These are phyloP conservation scores for Centropus bengalensis DNA, from an alignment of 2,113 vertebrate genomes.

Conservation along the genomic window DNA sequence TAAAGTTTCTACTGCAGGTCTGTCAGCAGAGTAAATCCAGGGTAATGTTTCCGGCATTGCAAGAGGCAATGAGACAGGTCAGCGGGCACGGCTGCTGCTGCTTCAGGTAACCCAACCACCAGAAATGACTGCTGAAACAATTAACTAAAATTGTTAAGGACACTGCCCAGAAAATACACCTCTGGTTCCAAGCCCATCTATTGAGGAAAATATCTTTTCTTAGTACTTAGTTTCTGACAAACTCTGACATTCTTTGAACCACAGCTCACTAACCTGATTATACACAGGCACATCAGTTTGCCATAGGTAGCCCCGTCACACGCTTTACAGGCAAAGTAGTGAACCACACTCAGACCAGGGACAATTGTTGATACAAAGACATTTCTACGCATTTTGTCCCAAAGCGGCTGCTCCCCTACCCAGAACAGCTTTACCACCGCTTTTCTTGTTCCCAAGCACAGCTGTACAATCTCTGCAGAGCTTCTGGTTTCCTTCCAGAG, in stretches of 20 bases:
- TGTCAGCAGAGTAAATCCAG: neutral
- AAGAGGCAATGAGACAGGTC: fast-evolving
- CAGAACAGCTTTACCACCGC: neutral
- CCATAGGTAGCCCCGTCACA: neutral
- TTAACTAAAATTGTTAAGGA: neutral
- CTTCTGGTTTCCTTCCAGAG: neutral
- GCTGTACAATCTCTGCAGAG: neutral
- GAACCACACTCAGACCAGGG: neutral
- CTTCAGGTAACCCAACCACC: neutral
- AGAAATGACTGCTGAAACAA: neutral
- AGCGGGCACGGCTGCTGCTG: neutral
- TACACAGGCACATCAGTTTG: fast-evolving
- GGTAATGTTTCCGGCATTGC: neutral
- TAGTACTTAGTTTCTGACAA: neutral
- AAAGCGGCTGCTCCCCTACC: neutral
- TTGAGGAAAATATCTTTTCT: neutral
- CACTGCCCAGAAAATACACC: neutral
- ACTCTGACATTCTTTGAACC: neutral
- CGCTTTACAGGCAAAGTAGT: neutral
- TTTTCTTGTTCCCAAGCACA: neutral
- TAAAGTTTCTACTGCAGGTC: neutral
- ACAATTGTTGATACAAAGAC: neutral
- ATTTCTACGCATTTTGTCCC: neutral
- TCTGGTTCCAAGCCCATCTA: neutral
- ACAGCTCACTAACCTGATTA: neutral